Percentiles rank a stretch among this genome's conserved stretches.
These are phyloP conservation scores for Scaptomyza pallida DNA, from an alignment of 1,140 invertebrate species.

Conservation along the genomic window DNA sequence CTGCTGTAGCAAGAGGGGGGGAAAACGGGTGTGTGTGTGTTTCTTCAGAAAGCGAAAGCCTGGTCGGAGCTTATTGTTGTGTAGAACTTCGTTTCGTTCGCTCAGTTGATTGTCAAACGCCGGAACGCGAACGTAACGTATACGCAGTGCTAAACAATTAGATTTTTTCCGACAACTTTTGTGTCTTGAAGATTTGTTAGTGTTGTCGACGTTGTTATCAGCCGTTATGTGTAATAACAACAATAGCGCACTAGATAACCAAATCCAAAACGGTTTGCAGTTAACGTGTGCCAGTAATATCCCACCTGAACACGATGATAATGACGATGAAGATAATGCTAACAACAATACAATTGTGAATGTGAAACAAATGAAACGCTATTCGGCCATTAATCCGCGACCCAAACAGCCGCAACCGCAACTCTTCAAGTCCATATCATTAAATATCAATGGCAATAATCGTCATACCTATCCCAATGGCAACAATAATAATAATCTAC, in stretches of 20 bases:
- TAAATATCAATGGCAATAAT: conserved; percentile 37
- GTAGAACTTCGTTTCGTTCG: conserved; percentile 37
- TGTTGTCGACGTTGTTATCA: conserved; percentile 32
- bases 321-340: conserved; percentile 39
- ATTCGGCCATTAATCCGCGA: conserved; percentile 37
- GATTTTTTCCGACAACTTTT: background rate
- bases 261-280: too few relatives aligned
- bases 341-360: conserved; percentile 48
- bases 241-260: conserved; percentile 60
- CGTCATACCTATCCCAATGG: conserved; percentile 2
- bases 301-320: conserved; percentile 6
- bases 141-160: conserved; percentile 29
- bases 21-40: background rate
- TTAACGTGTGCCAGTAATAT: conserved; percentile 47
- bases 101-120: conserved; percentile 70
- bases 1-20: conserved; percentile 12
- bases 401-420: conserved; percentile 42
- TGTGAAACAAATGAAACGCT: conserved; percentile 58
- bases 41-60: conserved; percentile 73
- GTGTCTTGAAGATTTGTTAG: conserved; percentile 27
- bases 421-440: conserved; percentile 62
- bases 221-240: conserved; percentile 73
- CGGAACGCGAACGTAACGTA: conserved; percentile 43
- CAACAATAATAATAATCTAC: conserved; percentile 20
- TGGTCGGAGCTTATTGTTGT: conserved; percentile 1